These are phyloP conservation scores for Cryptotis parvus DNA, from an alignment of 2,113 vertebrate genomes.

Conservation along the genomic window DNA sequence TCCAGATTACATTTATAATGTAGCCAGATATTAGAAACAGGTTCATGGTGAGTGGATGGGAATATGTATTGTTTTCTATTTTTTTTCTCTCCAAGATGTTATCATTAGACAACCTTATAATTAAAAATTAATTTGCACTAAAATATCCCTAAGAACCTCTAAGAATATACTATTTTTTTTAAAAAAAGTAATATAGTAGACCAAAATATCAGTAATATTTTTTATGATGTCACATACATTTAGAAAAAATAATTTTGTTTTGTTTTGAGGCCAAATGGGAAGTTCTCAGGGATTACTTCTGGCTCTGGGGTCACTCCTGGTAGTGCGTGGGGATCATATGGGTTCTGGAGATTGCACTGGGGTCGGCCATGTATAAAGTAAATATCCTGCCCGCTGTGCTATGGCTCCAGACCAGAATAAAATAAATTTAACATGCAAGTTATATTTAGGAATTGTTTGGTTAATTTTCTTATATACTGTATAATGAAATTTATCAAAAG, in stretches of 20 bases:
- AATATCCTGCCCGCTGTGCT: no score
- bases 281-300: no score
- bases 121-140: background rate
- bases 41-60: background rate
- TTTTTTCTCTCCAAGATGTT: background rate
- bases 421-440: background rate
- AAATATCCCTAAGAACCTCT: slow-evolving; percentile 28
- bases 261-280: no score
- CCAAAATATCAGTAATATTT: background rate
- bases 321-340: no score
- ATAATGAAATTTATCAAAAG: background rate
- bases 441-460: background rate
- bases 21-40: background rate
- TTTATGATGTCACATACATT: background rate
- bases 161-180: slow-evolving; percentile 27
- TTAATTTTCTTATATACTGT: slow-evolving; percentile 21
- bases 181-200: background rate
- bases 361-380: no score
- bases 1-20: background rate
- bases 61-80: background rate
- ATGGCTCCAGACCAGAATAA: no score
- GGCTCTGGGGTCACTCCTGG: no score
- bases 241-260: background rate
- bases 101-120: background rate
- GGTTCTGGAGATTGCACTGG: no score